Conservation (phyloP, 2,888 invertebrate species). For the Cryptocephalus primarius region DNA sequence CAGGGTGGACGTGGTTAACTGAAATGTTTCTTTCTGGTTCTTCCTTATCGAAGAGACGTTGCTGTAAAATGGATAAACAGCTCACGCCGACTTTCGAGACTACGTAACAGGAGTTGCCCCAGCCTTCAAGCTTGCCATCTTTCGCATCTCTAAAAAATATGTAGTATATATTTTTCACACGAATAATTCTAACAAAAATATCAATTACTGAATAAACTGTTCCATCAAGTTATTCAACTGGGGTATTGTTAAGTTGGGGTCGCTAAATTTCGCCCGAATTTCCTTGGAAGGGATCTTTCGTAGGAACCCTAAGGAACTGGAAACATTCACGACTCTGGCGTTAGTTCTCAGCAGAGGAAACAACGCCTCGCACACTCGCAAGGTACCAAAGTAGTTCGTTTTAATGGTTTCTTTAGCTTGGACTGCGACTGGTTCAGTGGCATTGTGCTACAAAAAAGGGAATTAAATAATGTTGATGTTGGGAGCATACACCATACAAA, state of each 20-base stretch:
- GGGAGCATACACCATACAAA: no score
- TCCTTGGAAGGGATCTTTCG: slow-evolving; percentile 47
- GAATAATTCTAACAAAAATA: neutral
- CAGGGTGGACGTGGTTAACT: slow-evolving; percentile 64
- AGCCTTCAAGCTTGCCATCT: slow-evolving; percentile 20
- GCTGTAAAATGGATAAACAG: slow-evolving; percentile 57
- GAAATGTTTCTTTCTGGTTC: slow-evolving; percentile 46
- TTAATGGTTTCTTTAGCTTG: slow-evolving; percentile 62
- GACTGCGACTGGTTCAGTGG: slow-evolving; percentile 49
- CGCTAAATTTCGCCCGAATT: slow-evolving; percentile 44
- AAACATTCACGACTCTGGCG: slow-evolving; percentile 66
- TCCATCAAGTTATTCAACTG: slow-evolving; percentile 51
- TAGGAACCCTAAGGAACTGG: slow-evolving; percentile 57
- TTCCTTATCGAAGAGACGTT: slow-evolving; percentile 44
- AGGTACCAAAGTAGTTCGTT: slow-evolving; percentile 58
- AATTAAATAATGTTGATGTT: no score
- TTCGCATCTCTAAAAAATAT: slow-evolving; percentile 23
- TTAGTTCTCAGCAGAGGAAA: slow-evolving; percentile 60
- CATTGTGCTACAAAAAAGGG: slow-evolving; percentile 27
- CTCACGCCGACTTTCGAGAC: slow-evolving; percentile 66
- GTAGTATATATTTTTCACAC: neutral
- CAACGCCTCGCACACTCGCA: slow-evolving; percentile 53
- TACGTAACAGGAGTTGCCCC: slow-evolving; percentile 48
- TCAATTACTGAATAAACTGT: slow-evolving; percentile 50
- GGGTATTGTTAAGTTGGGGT: slow-evolving; percentile 45